Percentiles rank a stretch among this genome's conserved stretches.
Evolutionary conservation across 2,888 invertebrate species (phyloP).

Genomic region (Pterostichus niger): DNA sequence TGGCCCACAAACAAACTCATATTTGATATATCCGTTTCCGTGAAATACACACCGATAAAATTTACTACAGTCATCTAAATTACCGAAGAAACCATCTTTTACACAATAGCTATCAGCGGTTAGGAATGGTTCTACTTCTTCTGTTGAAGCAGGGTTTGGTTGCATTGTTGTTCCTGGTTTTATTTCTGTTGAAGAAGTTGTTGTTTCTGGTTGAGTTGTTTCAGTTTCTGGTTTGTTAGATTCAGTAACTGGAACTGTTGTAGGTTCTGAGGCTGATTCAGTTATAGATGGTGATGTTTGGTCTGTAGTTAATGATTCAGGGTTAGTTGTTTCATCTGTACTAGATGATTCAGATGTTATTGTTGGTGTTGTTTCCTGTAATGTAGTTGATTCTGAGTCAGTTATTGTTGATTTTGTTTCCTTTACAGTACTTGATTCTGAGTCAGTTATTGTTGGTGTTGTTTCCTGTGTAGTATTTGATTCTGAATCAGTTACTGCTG

Average conservation of each 20-base stretch:
- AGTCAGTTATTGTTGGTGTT: not conserved
- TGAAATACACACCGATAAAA: conserved; percentile 81
- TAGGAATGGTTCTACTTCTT: not conserved
- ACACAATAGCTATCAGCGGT: not conserved
- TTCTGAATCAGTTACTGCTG: not conserved
- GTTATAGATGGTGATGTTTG: too few species aligned
- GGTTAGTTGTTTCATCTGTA: not conserved
- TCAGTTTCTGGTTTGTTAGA: too few species aligned
- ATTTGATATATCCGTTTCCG: conserved; percentile 81
- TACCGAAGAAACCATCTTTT: conserved; percentile 72
- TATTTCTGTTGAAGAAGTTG: not conserved
- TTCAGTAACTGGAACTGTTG: too few species aligned
- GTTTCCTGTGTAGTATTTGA: not conserved
- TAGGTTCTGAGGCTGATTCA: too few species aligned
- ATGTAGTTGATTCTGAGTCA: not conserved
- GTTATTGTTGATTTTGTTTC: not conserved
- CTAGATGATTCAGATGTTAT: too few species aligned
- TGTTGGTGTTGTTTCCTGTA: not conserved
- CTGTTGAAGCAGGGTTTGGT: conserved; percentile 8
- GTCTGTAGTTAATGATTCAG: too few species aligned
- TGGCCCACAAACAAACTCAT: conserved; percentile 83
- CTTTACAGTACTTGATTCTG: not conserved
- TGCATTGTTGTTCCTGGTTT: not conserved
- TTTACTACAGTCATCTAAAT: conserved; percentile 73
- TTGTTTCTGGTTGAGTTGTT: too few species aligned